Evolutionary conservation across 2,888 invertebrate genomes (phyloP).

Genomic region (Cheilosia scutellata): DNA sequence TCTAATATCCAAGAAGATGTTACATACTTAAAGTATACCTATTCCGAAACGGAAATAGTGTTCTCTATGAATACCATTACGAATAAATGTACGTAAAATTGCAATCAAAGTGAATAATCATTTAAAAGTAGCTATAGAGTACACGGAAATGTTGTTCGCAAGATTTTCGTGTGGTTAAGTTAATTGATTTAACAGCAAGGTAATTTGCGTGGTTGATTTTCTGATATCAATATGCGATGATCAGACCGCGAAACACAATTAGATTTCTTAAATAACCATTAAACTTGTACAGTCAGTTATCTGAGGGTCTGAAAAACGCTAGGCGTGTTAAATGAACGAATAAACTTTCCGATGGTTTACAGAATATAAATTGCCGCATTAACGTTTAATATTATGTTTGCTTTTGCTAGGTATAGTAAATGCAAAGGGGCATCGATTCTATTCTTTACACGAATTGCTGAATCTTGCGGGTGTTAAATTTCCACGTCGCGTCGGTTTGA

Average conservation of each 20-base stretch:
- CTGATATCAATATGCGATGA: constrained; percentile 26
- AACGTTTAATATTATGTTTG: background rate
- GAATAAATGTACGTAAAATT: constrained; percentile 1
- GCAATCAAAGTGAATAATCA: constrained; percentile 7
- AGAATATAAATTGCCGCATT: constrained; percentile 18
- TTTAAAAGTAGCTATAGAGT: background rate
- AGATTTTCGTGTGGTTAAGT: constrained; percentile 5
- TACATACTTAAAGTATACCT: background rate
- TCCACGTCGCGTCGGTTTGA: too few species aligned
- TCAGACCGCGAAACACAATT: constrained; percentile 35
- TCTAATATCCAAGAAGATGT: background rate
- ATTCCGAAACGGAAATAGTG: constrained; percentile 11
- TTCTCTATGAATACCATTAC: background rate
- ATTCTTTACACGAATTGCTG: background rate
- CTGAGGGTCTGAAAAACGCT: background rate
- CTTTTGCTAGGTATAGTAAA: background rate
- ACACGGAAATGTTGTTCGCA: constrained; percentile 5
- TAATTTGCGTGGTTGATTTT: constrained; percentile 26
- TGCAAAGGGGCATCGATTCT: background rate
- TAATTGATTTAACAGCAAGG: constrained; percentile 40
- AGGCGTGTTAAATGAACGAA: background rate
- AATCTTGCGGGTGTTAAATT: too few species aligned
- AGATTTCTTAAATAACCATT: constrained; percentile 36
- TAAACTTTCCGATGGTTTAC: background rate
- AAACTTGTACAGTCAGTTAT: constrained; percentile 19